These are phyloP conservation scores for Drosophila quinaria DNA, from an alignment of 2,888 invertebrate species.

Conservation along the genomic window DNA sequence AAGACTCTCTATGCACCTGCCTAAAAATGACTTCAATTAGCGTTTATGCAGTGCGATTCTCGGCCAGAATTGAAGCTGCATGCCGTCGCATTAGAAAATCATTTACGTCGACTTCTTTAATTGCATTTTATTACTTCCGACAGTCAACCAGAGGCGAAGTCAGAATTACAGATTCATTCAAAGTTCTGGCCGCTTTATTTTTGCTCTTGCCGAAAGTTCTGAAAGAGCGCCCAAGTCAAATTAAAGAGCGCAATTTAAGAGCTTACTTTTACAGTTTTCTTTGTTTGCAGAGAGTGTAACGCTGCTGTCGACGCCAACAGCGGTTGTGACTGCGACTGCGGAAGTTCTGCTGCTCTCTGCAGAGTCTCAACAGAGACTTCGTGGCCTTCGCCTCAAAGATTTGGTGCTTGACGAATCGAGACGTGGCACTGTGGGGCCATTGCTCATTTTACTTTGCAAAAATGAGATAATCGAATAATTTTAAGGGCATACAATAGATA, in stretches of 20 bases:
- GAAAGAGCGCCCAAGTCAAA: conserved; percentile 10
- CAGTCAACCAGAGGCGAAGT: conserved; percentile 18
- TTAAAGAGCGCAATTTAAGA: conserved; percentile 40
- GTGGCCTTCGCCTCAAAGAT: conserved; percentile 53
- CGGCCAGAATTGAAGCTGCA: conserved; percentile 38
- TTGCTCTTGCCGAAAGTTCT: conserved; percentile 34
- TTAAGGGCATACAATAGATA: too few species aligned
- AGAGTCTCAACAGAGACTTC: conserved; percentile 11
- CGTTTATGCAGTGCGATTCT: conserved; percentile 50
- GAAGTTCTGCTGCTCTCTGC: conserved; percentile 4
- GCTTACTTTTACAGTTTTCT: conserved; percentile 19
- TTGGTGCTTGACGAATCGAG: conserved; percentile 46
- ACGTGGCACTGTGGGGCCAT: too few species aligned
- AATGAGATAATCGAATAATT: too few species aligned
- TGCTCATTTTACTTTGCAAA: too few species aligned
- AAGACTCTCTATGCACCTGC: conserved; percentile 58
- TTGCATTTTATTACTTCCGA: conserved; percentile 72
- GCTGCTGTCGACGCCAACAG: background rate
- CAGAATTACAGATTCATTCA: conserved; percentile 34
- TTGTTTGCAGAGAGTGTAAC: conserved; percentile 6
- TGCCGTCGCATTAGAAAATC: conserved; percentile 62
- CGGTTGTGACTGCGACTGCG: conserved; percentile 5
- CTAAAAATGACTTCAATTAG: conserved; percentile 44
- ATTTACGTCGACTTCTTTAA: conserved; percentile 55
- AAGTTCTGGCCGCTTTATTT: conserved; percentile 22